Conservation (phyloP, 2,888 invertebrate genomes). For the Seira sanloemensis region DNA sequence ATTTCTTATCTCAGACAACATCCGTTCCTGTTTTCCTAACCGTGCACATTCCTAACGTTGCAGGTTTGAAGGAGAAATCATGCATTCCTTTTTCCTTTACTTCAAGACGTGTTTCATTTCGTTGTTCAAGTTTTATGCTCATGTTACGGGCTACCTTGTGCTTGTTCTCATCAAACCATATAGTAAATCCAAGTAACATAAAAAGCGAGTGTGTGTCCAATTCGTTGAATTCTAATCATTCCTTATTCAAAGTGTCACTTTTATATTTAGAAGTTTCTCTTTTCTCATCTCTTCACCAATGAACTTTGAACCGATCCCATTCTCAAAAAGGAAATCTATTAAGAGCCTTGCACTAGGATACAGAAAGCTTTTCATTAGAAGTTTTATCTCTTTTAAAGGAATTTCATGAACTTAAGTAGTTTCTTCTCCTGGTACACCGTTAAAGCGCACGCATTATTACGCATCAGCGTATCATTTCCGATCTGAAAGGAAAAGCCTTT, state of each 20-base stretch:
- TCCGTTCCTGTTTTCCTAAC: slow-evolving; percentile 41
- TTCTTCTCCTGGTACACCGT: slow-evolving; percentile 18
- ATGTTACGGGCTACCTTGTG: not conserved
- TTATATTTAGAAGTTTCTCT: no score
- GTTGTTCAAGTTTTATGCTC: not conserved
- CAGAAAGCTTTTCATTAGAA: slow-evolving; percentile 15
- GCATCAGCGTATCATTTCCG: slow-evolving; percentile 34
- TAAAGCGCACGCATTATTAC: not conserved
- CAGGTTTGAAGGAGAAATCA: slow-evolving; percentile 11
- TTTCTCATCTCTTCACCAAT: no score
- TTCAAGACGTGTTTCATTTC: not conserved
- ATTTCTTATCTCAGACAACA: slow-evolving; percentile 55
- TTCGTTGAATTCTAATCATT: slow-evolving; percentile 49
- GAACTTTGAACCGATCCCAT: slow-evolving; percentile 34
- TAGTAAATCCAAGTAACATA: not conserved
- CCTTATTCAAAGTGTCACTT: slow-evolving; percentile 43
- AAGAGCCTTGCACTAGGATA: no score
- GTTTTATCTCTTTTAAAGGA: not conserved
- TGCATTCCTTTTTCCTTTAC: not conserved
- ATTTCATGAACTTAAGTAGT: not conserved
- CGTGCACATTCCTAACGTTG: not conserved
- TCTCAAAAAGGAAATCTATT: not conserved
- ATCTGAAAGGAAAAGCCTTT: not conserved
- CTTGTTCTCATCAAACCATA: not conserved
- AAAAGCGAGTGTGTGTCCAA: slow-evolving; percentile 34